Conservation (phyloP, 2,113 vertebrate species). For the Callocephalon fimbriatum region DNA sequence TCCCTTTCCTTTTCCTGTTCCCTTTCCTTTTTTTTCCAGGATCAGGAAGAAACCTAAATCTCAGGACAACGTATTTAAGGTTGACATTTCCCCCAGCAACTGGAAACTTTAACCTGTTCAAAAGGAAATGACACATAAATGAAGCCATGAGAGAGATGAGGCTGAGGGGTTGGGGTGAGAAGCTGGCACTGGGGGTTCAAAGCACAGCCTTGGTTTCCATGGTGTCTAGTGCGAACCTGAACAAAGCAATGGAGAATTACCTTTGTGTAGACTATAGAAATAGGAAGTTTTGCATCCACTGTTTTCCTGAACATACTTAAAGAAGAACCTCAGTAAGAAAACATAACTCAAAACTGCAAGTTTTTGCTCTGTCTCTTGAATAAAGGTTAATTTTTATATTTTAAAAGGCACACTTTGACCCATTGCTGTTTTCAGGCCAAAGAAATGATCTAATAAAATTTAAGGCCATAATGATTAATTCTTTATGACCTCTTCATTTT, state of each 20-base stretch:
- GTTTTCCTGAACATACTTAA: neutral
- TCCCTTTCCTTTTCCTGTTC: neutral
- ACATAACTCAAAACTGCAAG: neutral
- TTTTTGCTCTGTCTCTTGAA: neutral
- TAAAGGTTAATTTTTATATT: neutral
- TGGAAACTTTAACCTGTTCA: neutral
- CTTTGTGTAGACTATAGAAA: neutral
- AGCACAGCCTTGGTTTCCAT: neutral
- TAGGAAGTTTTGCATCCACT: neutral
- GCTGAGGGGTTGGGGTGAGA: neutral
- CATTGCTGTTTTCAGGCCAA: conserved; percentile 15
- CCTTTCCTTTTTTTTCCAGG: neutral
- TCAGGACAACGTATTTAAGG: neutral
- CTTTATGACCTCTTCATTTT: conserved; percentile 18
- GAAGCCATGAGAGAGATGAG: neutral
- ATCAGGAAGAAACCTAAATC: neutral
- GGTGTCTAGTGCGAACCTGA: neutral
- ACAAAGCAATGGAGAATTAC: neutral
- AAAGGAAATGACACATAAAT: neutral
- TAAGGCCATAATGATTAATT: neutral
- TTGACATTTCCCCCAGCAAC: neutral
- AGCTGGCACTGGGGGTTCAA: neutral
- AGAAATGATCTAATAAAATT: conserved; percentile 41
- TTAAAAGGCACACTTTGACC: conserved; percentile 10
- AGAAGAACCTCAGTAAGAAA: neutral